Evolutionary conservation across 2,797 vertebrate species (phyloP).

Genomic region (Hypotaenidia okinawae): DNA sequence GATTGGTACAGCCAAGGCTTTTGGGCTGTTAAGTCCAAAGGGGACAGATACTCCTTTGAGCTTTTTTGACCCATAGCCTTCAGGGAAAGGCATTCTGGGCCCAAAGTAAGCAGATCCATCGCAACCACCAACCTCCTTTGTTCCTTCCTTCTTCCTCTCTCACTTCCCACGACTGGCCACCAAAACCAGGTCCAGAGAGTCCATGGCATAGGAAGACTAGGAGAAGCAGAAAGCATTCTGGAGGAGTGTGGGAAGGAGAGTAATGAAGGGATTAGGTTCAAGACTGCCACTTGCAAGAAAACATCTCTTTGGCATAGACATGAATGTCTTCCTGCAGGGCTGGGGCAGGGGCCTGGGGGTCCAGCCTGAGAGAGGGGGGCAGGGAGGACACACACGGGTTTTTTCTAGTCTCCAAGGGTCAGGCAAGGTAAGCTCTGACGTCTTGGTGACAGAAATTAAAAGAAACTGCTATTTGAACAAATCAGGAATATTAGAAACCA

Average conservation of each 20-base stretch:
- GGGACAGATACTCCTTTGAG: neutral
- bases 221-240: neutral
- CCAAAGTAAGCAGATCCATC: neutral
- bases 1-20: neutral
- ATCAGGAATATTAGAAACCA: slow-evolving; percentile 73
- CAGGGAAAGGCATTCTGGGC: neutral
- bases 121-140: slow-evolving; percentile 33
- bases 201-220: neutral
- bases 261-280: neutral
- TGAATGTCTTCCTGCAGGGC: neutral
- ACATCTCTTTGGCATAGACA: neutral
- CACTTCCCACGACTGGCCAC: neutral
- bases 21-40: neutral
- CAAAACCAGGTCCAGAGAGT: neutral
- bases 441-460: slow-evolving; percentile 27
- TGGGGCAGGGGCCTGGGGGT: neutral
- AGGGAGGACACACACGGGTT: neutral
- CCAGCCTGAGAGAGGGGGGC: neutral
- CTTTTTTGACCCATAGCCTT: neutral
- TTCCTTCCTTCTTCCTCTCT: slow-evolving; percentile 30
- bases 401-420: neutral
- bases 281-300: neutral
- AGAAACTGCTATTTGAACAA: slow-evolving; percentile 60
- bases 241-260: neutral
- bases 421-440: slow-evolving; percentile 13